Evolutionary conservation across 2,113 vertebrate genomes (phyloP), one percentile per base, ranked within the genome.

Genomic region (Zapus hudsonius): DNA sequence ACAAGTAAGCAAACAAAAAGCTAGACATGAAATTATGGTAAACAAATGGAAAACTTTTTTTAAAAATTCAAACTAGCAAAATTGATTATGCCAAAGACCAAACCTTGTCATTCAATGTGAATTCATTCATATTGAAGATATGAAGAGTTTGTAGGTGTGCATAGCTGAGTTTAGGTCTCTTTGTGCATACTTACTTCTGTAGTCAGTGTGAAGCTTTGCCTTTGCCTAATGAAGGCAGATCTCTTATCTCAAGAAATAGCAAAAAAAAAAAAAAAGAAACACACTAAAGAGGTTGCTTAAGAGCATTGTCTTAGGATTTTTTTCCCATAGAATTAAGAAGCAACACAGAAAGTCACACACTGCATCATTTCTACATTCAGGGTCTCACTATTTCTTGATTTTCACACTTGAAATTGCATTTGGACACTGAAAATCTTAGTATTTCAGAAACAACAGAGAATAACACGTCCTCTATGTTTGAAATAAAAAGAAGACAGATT

Each of bases 41-140:
- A 84, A 84, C 29, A 23, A 70, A 36, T 10, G 31, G n/a, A 70
- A 52, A 33, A 67, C 38, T 10, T 69, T 69, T 55, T 23, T 84
- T 11, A n/a, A 55, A n/a, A 55, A n/a, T 44, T 16, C 23, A 38
- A 55, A 84, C 17, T 70, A 70, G 8, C 22, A 55, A 25, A 13
- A 55, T 97, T 99, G 95, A 97, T 99, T 97, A 99, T 99, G 99
- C 96, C 98, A 16, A 95, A n/a, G n/a, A n/a, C n/a, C n/a, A n/a
- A n/a, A n/a, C n/a, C n/a, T n/a, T 47, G 47, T 47, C 47, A 47
- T 47, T 47, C 47, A n/a, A n/a, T n/a, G n/a, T n/a, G n/a, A n/a
- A n/a, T n/a, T n/a, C n/a, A n/a, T n/a, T n/a, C n/a, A n/a, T n/a
- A n/a, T n/a, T n/a, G n/a, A n/a, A n/a, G n/a, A n/a, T n/a, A n/a